A percentile compares a stretch with the other conserved stretches of the same genome.
Conservation (phyloP, 2,888 invertebrate genomes). For the Cephus rjabovi region DNA sequence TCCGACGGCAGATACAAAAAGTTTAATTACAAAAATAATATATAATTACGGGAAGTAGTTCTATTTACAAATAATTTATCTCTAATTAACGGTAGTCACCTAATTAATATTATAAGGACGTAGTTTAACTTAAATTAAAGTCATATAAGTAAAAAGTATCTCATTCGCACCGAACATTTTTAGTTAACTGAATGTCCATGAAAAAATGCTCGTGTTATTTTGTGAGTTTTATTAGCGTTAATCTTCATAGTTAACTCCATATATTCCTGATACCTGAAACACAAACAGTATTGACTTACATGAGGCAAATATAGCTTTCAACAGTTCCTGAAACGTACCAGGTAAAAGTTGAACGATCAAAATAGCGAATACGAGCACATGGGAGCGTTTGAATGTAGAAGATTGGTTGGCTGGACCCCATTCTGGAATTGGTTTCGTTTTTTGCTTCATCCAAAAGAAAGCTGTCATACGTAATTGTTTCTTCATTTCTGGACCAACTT, state of each 20-base stretch:
- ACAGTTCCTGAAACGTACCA: conserved; percentile 13
- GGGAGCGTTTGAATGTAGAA: conserved; percentile 16
- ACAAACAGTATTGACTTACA: background rate
- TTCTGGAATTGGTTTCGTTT: conserved; percentile 78
- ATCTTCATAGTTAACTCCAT: background rate
- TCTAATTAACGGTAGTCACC: background rate
- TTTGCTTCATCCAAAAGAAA: conserved; percentile 87
- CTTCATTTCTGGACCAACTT: conserved; percentile 81
- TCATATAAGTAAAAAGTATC: background rate
- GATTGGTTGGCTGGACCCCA: conserved; percentile 54
- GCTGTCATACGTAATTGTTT: conserved; percentile 77
- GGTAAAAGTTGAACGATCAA: conserved; percentile 26
- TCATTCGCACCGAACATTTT: background rate
- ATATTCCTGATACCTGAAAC: conserved; percentile 6
- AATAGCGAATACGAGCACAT: conserved; percentile 21
- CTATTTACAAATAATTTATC: conserved; percentile 2
- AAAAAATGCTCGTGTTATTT: background rate
- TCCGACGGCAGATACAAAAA: background rate
- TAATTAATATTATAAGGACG: background rate
- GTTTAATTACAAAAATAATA: background rate
- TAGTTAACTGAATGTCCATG: background rate
- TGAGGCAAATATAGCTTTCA: background rate
- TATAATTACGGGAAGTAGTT: background rate
- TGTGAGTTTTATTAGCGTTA: background rate
- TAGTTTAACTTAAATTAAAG: background rate